phyloP scores from a whole-genome alignment of 2,113 vertebrate genomes.

The Nothocercus nigrocapillus region DNA sequence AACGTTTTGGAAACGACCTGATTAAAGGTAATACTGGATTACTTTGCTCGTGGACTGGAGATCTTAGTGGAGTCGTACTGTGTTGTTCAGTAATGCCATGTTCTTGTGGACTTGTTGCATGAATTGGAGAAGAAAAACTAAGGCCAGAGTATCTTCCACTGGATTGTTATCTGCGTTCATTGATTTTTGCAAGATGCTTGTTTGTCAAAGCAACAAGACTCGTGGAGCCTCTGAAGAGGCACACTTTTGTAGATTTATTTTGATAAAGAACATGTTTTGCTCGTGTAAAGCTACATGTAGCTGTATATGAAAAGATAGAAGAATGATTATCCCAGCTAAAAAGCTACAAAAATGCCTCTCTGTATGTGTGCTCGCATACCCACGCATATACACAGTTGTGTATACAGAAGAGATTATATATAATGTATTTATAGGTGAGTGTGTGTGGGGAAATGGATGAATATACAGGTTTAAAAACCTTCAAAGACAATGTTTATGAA shows the following conservation, averaged over 20 bases:
- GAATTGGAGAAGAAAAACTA: not conserved
- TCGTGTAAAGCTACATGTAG: slow-evolving; percentile 12
- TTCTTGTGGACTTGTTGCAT: not conserved
- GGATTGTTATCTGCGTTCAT: not conserved
- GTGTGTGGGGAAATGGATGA: not conserved
- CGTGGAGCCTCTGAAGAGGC: slow-evolving; percentile 15
- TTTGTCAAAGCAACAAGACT: not conserved
- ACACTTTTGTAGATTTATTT: slow-evolving; percentile 41
- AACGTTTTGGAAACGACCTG: not conserved
- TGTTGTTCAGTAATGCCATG: not conserved
- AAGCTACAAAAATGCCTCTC: slow-evolving; percentile 38
- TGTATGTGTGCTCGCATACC: not conserved
- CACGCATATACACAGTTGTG: slow-evolving; percentile 1
- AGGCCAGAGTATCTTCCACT: not conserved
- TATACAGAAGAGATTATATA: slow-evolving; percentile 38
- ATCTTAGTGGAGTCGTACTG: not conserved
- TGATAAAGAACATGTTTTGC: slow-evolving; percentile 56
- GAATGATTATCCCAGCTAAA: slow-evolving; percentile 49
- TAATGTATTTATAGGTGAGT: slow-evolving; percentile 44
- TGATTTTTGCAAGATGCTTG: not conserved
- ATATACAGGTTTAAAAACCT: slow-evolving; percentile 65
- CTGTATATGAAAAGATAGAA: slow-evolving; percentile 48
- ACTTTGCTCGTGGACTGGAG: not conserved
- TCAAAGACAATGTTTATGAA: slow-evolving; percentile 76
- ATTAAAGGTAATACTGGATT: not conserved